Conservation (phyloP, 2,888 invertebrate genomes). For the Serripes groenlandicus region DNA sequence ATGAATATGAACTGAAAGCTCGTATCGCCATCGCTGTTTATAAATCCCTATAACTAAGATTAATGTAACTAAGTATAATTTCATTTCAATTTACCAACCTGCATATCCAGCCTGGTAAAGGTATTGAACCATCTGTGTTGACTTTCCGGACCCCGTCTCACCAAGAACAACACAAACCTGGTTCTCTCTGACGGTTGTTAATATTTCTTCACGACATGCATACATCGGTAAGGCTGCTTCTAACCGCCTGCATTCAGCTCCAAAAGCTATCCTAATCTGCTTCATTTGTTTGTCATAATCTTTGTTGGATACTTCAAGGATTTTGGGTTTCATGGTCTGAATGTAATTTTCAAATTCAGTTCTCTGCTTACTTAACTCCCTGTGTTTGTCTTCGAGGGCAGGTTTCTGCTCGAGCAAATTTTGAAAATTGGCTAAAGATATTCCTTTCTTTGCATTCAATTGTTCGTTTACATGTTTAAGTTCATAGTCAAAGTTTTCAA, state of each 20-base stretch:
- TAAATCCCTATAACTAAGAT: no score
- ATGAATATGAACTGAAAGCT: no score
- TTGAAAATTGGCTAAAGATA: slow-evolving; percentile 55
- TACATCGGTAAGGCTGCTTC: slow-evolving; percentile 82
- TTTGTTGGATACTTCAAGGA: slow-evolving; percentile 37
- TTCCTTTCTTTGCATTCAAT: slow-evolving; percentile 20
- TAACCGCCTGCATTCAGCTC: slow-evolving; percentile 75
- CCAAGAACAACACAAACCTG: slow-evolving; percentile 84
- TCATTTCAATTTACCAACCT: no score
- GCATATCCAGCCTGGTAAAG: slow-evolving; percentile 79
- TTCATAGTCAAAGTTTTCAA: slow-evolving; percentile 10
- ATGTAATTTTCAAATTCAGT: slow-evolving; percentile 68
- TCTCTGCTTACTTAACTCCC: slow-evolving; percentile 71
- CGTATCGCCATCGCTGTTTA: no score
- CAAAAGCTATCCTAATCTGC: slow-evolving; percentile 67
- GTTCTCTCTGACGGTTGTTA: slow-evolving; percentile 73
- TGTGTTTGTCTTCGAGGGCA: slow-evolving; percentile 68
- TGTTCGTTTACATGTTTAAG: slow-evolving; percentile 12
- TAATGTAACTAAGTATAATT: no score
- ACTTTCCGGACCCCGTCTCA: slow-evolving; percentile 86
- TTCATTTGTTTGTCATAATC: slow-evolving; percentile 54
- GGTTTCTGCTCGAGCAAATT: slow-evolving; percentile 43
- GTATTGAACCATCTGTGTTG: slow-evolving; percentile 86
- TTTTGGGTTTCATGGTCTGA: slow-evolving; percentile 47
- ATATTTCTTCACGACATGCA: slow-evolving; percentile 76